Evolutionary conservation across 2,888 invertebrate genomes (phyloP).

Genomic region (Monochamus alternatus): DNA sequence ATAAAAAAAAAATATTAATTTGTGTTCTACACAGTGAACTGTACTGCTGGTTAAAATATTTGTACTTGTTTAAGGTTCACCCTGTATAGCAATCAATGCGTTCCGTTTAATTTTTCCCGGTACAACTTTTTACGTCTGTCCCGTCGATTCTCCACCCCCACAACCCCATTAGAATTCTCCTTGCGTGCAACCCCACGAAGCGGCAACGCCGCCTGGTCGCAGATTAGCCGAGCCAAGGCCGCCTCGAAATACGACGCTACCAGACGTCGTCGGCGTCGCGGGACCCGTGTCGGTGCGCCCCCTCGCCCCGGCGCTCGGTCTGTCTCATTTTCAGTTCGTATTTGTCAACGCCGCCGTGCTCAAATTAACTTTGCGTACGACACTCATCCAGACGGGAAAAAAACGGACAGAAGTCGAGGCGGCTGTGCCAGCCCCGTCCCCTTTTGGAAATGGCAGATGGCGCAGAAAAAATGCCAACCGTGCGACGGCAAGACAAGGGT

Average conservation of each 20-base stretch:
- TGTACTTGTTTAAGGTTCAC: no score
- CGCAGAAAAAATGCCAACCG: not conserved
- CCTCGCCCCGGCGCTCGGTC: conserved; percentile 25
- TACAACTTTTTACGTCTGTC: no score
- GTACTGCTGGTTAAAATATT: no score
- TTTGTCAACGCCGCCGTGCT: conserved; percentile 32
- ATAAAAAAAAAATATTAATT: no score
- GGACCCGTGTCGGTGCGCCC: conserved; percentile 23
- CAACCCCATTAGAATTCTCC: conserved; percentile 11
- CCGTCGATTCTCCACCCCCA: not conserved
- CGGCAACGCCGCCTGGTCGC: conserved; percentile 30
- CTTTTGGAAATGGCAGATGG: not conserved
- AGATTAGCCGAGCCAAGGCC: conserved; percentile 35
- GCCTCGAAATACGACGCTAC: conserved; percentile 36
- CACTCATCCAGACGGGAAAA: conserved; percentile 21
- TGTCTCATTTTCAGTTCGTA: conserved; percentile 35
- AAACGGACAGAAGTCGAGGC: not conserved
- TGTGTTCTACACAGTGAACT: no score
- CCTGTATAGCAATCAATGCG: no score
- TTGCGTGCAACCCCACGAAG: not conserved
- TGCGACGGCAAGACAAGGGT: no score
- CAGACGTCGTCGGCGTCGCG: conserved; percentile 34
- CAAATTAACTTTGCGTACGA: conserved; percentile 26
- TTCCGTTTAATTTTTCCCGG: no score
- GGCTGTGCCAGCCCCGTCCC: not conserved